Evolutionary conservation across 2,113 vertebrate species (phyloP).

Genomic region (Pyrgilauda ruficollis): DNA sequence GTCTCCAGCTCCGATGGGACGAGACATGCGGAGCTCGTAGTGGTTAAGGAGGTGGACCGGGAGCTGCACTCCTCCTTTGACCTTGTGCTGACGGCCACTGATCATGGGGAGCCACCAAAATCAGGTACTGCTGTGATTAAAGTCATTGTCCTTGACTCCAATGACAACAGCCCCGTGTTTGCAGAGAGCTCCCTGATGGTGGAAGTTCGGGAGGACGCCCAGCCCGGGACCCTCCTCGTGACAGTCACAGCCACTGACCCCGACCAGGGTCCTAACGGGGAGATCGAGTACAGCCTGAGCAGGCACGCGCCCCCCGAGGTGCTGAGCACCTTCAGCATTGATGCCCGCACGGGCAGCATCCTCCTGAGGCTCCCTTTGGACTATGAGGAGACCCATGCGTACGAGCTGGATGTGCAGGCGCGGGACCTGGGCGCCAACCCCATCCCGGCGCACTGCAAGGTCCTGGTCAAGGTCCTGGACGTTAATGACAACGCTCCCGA

Average conservation of each 20-base stretch:
- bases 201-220: conserved; percentile 82
- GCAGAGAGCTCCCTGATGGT: conserved; percentile 77
- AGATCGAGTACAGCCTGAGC: conserved; percentile 88
- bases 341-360: conserved; percentile 78
- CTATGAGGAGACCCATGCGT: conserved; percentile 78
- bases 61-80: conserved; percentile 83
- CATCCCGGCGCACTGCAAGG: conserved; percentile 87
- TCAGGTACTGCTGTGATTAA: conserved; percentile 84
- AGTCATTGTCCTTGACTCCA: conserved; percentile 88
- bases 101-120: conserved; percentile 83
- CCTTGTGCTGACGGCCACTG: conserved; percentile 81
- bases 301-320: conserved; percentile 79
- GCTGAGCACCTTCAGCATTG: conserved; percentile 79
- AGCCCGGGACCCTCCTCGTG: conserved; percentile 81
- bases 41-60: conserved; percentile 87
- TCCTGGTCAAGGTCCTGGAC: conserved; percentile 83
- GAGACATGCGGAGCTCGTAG: conserved; percentile 82
- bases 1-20: conserved; percentile 74
- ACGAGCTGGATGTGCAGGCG: conserved; percentile 87
- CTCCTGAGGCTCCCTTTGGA: conserved; percentile 79
- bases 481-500: conserved; percentile 88
- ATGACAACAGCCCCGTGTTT: conserved; percentile 91
- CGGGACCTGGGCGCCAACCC: conserved; percentile 86
- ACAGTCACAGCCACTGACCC: conserved; percentile 85
- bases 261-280: conserved; percentile 89